Percentiles rank a stretch among this genome's conserved stretches.
phyloP scores from a whole-genome alignment of 2,888 invertebrate genomes.

The Zonitis immaculata region DNA sequence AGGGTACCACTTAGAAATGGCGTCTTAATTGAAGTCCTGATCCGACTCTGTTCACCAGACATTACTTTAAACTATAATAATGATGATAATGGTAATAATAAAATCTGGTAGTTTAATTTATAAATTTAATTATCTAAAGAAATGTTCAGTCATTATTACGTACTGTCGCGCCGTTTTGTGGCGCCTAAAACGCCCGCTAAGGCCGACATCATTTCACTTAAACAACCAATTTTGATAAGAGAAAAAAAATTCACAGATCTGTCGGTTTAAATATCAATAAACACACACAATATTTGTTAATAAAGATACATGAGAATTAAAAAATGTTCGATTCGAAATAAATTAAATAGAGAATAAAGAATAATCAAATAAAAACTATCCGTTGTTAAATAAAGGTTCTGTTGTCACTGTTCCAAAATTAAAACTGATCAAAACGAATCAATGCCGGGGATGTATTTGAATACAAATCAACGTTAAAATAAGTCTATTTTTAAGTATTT shows the following conservation, averaged over 20 bases:
- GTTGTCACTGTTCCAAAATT: constrained; percentile 38
- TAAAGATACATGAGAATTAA: neutral
- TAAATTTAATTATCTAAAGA: too few relatives aligned
- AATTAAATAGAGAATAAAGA: too few relatives aligned
- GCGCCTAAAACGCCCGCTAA: constrained; percentile 42
- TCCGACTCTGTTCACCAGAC: too few relatives aligned
- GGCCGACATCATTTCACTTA: constrained; percentile 43
- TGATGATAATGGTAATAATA: too few relatives aligned
- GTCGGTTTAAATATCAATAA: too few relatives aligned
- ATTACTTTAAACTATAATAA: neutral
- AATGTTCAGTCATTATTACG: neutral
- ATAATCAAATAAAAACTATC: too few relatives aligned
- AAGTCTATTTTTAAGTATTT: constrained; percentile 30
- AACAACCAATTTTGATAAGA: constrained; percentile 45
- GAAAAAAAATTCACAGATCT: neutral
- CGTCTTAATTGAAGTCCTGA: too few relatives aligned
- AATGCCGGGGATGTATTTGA: constrained; percentile 22
- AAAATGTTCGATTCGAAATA: too few relatives aligned
- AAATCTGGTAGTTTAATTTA: too few relatives aligned
- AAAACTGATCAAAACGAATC: constrained; percentile 34
- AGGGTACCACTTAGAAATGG: too few relatives aligned
- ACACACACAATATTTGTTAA: too few relatives aligned
- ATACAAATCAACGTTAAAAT: constrained; percentile 31
- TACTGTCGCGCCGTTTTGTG: constrained; percentile 43
- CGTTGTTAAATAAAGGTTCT: constrained; percentile 3